Evolutionary conservation across 2,113 vertebrate genomes (phyloP).

Genomic region (Daphoenositta chrysoptera): DNA sequence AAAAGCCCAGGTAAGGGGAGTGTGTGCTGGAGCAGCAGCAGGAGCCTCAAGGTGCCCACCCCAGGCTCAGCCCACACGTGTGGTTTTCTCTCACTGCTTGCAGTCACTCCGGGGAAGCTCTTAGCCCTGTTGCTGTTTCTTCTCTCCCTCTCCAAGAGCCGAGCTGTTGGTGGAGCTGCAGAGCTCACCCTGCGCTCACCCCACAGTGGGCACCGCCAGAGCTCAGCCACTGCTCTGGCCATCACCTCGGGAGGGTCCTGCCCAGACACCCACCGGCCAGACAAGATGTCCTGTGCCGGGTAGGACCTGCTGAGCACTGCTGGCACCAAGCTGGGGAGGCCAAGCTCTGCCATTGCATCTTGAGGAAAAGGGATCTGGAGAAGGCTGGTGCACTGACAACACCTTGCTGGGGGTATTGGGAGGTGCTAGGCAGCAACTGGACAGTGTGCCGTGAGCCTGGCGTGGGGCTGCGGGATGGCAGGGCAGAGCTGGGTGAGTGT

Average conservation of each 20-base stretch:
- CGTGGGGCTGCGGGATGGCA: fast-evolving
- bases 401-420: background rate
- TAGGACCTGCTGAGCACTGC: background rate
- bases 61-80: background rate
- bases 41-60: background rate
- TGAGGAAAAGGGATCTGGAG: background rate
- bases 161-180: slow-evolving; percentile 86
- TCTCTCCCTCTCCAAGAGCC: slow-evolving; percentile 69
- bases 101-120: background rate
- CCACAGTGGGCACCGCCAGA: slow-evolving; percentile 82
- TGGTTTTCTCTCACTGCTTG: background rate
- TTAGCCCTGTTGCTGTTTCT: background rate
- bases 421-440: background rate
- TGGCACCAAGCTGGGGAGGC: background rate
- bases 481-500: background rate
- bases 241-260: slow-evolving; percentile 71
- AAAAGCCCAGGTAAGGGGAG: slow-evolving; percentile 86
- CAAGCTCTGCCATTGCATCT: background rate
- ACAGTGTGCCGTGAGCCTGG: background rate
- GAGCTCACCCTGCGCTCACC: slow-evolving; percentile 83
- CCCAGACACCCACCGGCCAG: fast-evolving
- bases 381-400: background rate
- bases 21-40: fast-evolving
- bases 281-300: background rate
- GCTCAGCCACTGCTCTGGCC: slow-evolving; percentile 85